These are phyloP conservation scores for Parnassius orleans DNA, from an alignment of 2,888 invertebrate species.

Conservation along the genomic window DNA sequence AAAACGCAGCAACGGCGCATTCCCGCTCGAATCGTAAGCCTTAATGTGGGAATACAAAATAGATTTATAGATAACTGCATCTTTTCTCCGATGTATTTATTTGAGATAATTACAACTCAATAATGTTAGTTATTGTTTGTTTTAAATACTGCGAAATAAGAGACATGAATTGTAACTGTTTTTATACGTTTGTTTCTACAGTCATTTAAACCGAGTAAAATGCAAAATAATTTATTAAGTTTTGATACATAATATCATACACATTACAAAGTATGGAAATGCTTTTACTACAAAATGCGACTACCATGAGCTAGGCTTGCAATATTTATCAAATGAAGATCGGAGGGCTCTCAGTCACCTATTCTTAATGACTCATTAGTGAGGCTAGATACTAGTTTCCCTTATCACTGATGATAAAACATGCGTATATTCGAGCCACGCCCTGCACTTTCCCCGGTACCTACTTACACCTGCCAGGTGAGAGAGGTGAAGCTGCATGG, in stretches of 20 bases:
- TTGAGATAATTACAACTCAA: too few species aligned
- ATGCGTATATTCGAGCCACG: conserved; percentile 68
- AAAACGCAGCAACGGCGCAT: conserved; percentile 66
- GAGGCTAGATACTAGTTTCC: conserved; percentile 64
- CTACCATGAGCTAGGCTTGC: conserved; percentile 12
- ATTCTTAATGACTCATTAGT: conserved; percentile 57
- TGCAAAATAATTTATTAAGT: too few species aligned
- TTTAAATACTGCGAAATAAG: too few species aligned
- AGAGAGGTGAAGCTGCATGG: conserved; percentile 29
- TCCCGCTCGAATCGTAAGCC: conserved; percentile 62
- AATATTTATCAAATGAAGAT: conserved; percentile 27
- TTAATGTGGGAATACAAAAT: conserved; percentile 65
- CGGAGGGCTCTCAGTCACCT: conserved; percentile 39
- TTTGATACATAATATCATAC: too few species aligned
- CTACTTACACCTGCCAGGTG: conserved; percentile 42
- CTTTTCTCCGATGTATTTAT: neutral
- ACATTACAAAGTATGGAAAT: neutral
- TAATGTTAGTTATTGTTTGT: too few species aligned
- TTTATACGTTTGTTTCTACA: too few species aligned
- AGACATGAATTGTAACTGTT: too few species aligned
- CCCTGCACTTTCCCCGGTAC: conserved; percentile 72
- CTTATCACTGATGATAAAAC: conserved; percentile 76
- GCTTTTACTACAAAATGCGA: neutral
- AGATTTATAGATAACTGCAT: conserved; percentile 42
- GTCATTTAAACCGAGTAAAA: too few species aligned